A percentile compares a stretch with the other conserved stretches of the same genome.
These are phyloP conservation scores for Caradrina kadenii DNA, from an alignment of 2,888 invertebrate species.

Conservation along the genomic window DNA sequence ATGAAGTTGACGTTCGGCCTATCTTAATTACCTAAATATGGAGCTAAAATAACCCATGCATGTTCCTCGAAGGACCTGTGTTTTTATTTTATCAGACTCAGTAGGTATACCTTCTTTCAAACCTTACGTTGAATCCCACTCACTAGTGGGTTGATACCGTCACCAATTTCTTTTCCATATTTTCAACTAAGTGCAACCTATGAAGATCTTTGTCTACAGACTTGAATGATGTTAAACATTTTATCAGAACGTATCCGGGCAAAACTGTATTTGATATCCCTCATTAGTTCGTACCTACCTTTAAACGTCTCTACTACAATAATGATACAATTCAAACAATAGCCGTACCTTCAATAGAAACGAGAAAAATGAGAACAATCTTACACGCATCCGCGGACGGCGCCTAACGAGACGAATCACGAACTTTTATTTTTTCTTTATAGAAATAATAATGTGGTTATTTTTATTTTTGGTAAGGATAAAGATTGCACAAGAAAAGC, in stretches of 20 bases:
- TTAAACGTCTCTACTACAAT: slow-evolving; percentile 45
- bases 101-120: too few species aligned
- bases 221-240: slow-evolving; percentile 10
- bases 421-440: slow-evolving; percentile 56
- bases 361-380: slow-evolving; percentile 62
- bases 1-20: too few species aligned
- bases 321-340: slow-evolving; percentile 59
- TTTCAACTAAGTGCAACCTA: neutral
- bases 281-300: slow-evolving; percentile 44
- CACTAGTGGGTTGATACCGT: neutral
- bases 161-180: neutral
- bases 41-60: too few species aligned
- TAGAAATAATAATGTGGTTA: slow-evolving; percentile 46
- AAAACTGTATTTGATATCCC: slow-evolving; percentile 54
- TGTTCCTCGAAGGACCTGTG: too few species aligned
- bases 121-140: too few species aligned
- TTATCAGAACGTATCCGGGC: slow-evolving; percentile 17
- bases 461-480: neutral
- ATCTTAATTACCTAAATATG: too few species aligned
- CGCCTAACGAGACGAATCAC: slow-evolving; percentile 66
- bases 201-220: slow-evolving; percentile 20
- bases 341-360: slow-evolving; percentile 47
- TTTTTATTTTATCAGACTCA: too few species aligned
- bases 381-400: slow-evolving; percentile 57
- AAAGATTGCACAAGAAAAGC: neutral